A percentile compares a stretch with the other conserved stretches of the same genome.
Evolutionary conservation across 1,140 invertebrate genomes (phyloP).

Genomic region (Homalodisca vitripennis): DNA sequence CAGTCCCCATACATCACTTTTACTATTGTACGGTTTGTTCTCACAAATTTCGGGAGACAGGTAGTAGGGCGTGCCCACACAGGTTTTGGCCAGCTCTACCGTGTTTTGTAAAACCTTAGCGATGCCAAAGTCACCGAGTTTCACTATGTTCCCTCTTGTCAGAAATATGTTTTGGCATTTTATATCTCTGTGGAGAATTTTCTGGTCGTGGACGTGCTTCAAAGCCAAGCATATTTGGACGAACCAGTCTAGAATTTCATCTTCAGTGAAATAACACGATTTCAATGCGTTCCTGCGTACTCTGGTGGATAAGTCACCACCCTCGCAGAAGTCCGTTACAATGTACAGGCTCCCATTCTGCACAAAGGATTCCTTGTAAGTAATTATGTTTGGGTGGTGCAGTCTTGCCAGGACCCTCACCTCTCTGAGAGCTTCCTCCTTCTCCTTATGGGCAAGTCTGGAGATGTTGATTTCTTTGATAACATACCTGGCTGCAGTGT

Average conservation of each 20-base stretch:
- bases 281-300: conserved; percentile 6
- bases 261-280: conserved; percentile 16
- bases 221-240: conserved; percentile 19
- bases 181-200: conserved; percentile 24
- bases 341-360: conserved; percentile 19
- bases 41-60: conserved; percentile 14
- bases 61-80: conserved; percentile 15
- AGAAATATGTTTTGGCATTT: conserved; percentile 13
- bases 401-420: conserved; percentile 14
- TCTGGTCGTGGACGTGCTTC: conserved; percentile 21
- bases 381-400: conserved; percentile 8
- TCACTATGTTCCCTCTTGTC: conserved; percentile 9
- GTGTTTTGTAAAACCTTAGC: conserved; percentile 9
- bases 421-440: conserved; percentile 3
- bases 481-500: not conserved
- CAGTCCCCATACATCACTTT: conserved; percentile 8
- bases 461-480: conserved; percentile 14
- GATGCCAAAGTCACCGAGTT: conserved; percentile 13
- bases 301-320: conserved; percentile 1
- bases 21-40: conserved; percentile 13
- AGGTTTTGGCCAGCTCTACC: conserved; percentile 7
- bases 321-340: conserved; percentile 9
- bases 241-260: conserved; percentile 18
- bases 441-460: not conserved
- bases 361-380: conserved; percentile 17